Percentiles rank a stretch among this genome's conserved stretches.
Conservation (phyloP, 2,888 invertebrate species). For the Diplolepis rosae region DNA sequence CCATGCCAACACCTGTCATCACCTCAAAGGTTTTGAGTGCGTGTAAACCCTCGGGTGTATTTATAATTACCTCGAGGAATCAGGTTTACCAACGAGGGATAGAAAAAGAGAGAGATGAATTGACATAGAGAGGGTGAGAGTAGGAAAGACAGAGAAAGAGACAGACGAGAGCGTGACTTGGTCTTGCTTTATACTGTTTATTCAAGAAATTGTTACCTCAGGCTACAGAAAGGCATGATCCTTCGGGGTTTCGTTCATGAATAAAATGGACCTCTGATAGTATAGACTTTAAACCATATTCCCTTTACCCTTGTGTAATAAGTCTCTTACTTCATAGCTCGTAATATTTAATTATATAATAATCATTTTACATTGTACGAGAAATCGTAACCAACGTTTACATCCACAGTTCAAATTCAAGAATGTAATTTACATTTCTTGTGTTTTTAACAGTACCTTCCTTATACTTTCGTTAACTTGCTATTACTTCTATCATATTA, state of each 20-base stretch:
- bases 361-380: constrained; percentile 9
- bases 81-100: constrained; percentile 31
- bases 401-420: neutral
- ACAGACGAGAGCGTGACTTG: constrained; percentile 32
- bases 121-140: constrained; percentile 32
- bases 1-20: neutral
- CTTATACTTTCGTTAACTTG: too few relatives aligned
- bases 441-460: too few relatives aligned
- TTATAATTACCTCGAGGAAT: constrained; percentile 39
- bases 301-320: constrained; percentile 19
- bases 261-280: constrained; percentile 46
- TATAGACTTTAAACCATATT: constrained; percentile 21
- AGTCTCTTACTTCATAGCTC: neutral
- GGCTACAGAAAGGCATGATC: constrained; percentile 52
- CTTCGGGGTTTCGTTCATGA: constrained; percentile 52
- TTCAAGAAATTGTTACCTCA: constrained; percentile 52
- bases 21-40: constrained; percentile 28
- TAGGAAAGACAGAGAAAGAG: constrained; percentile 22
- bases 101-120: constrained; percentile 26
- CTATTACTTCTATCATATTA: too few relatives aligned
- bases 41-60: constrained; percentile 34
- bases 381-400: neutral
- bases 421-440: neutral
- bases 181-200: constrained; percentile 42
- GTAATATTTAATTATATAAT: constrained; percentile 20